Evolutionary conservation across 2,888 invertebrate species (phyloP).

Genomic region (Plusia festucae): DNA sequence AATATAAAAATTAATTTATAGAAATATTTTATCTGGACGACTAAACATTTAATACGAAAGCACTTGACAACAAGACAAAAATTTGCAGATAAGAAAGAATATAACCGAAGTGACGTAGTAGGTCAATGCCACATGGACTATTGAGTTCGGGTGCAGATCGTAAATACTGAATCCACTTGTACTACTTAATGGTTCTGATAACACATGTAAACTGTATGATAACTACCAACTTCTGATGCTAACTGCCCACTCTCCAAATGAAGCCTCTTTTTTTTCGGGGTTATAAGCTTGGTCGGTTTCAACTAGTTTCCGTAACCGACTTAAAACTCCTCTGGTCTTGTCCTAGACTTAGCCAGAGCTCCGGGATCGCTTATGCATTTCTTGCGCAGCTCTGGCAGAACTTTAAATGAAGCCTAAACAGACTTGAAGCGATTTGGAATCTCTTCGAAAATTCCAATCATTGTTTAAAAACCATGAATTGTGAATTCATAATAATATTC

Average conservation of each 20-base stretch:
- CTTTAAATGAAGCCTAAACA: conserved; percentile 5
- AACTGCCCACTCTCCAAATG: background rate
- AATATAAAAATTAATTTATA: too few relatives aligned
- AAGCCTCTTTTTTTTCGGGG: too few relatives aligned
- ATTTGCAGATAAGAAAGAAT: conserved; percentile 59
- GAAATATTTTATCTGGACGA: background rate
- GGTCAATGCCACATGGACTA: conserved; percentile 77
- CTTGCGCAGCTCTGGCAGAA: too few relatives aligned
- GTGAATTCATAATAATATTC: conserved; percentile 44
- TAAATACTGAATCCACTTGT: conserved; percentile 72
- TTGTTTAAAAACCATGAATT: conserved; percentile 37
- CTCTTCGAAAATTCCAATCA: conserved; percentile 23
- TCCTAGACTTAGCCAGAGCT: too few relatives aligned
- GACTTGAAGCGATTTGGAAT: conserved; percentile 2
- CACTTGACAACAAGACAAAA: conserved; percentile 38
- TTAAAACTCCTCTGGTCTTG: too few relatives aligned
- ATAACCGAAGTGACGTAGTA: conserved; percentile 67
- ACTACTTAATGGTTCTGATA: conserved; percentile 66
- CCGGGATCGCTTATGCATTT: too few relatives aligned
- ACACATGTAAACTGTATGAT: conserved; percentile 32
- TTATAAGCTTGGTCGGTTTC: too few relatives aligned
- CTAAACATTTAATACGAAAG: background rate
- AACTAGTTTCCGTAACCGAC: too few relatives aligned
- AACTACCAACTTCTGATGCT: conserved; percentile 20
- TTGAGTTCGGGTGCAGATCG: conserved; percentile 71